A percentile compares a stretch with the other conserved stretches of the same genome.
phyloP scores from a whole-genome alignment of 37 sponge, comb jelly and placozoan genomes.

The Spongia lamella region DNA sequence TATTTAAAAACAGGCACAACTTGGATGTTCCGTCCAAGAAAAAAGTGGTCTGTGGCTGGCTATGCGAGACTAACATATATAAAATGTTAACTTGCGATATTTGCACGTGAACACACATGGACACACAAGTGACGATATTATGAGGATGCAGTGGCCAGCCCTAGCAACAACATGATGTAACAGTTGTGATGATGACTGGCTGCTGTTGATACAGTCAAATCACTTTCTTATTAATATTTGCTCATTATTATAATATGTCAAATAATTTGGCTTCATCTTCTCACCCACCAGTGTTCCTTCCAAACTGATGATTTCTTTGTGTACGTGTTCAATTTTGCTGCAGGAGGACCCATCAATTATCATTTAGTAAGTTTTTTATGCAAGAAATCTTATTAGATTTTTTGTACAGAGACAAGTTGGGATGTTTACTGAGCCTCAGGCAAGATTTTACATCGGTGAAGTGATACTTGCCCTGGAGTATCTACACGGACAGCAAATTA shows the following conservation, averaged over 20 bases:
- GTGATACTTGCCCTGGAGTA: constrained; percentile 77
- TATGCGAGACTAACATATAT: too few relatives aligned
- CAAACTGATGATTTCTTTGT: constrained; percentile 65
- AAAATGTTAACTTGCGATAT: too few relatives aligned
- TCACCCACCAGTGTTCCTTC: constrained; percentile 49
- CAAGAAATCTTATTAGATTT: too few relatives aligned
- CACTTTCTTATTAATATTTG: not conserved
- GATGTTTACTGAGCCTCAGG: constrained; percentile 63
- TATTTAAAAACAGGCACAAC: too few relatives aligned
- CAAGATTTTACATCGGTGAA: constrained; percentile 82
- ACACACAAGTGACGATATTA: too few relatives aligned
- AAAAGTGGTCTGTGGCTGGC: too few relatives aligned
- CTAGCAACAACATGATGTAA: too few relatives aligned
- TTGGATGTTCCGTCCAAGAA: too few relatives aligned
- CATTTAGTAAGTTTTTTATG: constrained; percentile 67
- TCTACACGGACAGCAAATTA: constrained; percentile 74
- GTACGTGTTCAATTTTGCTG: constrained; percentile 74
- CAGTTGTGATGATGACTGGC: too few relatives aligned
- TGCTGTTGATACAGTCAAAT: not conserved
- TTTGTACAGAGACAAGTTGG: constrained; percentile 45
- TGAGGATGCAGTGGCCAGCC: too few relatives aligned
- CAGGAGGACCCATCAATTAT: constrained; percentile 78
- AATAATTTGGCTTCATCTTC: constrained; percentile 1
- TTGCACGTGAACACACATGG: too few relatives aligned
- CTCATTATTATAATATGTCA: not conserved